phyloP scores from a whole-genome alignment of 2,113 vertebrate genomes.

The Bufo bufo region DNA sequence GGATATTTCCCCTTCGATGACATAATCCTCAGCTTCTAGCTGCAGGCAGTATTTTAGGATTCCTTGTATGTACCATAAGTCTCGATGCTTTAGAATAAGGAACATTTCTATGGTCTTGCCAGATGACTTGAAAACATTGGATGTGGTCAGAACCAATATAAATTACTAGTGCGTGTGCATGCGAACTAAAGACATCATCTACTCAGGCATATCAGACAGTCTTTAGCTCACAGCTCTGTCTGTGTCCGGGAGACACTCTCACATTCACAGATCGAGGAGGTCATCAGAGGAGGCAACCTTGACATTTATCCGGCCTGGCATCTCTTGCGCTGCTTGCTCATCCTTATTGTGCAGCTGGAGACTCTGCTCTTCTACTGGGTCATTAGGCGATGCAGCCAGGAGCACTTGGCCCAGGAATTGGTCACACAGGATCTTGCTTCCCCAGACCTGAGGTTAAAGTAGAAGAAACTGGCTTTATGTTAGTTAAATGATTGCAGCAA shows the following conservation, averaged over 20 bases:
- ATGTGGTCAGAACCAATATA: neutral
- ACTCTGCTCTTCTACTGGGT: constrained; percentile 70
- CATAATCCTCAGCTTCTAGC: neutral
- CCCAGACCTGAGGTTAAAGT: constrained; percentile 81
- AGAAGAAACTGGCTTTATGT: neutral
- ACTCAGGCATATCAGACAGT: constrained; percentile 58
- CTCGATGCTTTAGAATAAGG: neutral
- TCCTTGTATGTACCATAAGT: neutral
- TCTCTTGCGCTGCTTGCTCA: constrained; percentile 69
- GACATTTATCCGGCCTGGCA: constrained; percentile 82
- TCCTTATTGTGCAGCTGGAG: constrained; percentile 80
- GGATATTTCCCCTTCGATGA: too few relatives aligned
- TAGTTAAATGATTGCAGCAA: constrained; percentile 1
- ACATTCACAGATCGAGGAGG: constrained; percentile 82
- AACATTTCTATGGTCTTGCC: neutral
- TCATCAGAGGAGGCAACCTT: constrained; percentile 78
- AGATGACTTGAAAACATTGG: neutral
- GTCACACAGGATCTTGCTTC: constrained; percentile 79
- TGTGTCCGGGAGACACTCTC: constrained; percentile 57
- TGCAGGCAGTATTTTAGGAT: neutral
- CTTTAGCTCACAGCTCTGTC: constrained; percentile 61
- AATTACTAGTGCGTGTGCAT: constrained; percentile 6
- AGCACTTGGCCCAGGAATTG: constrained; percentile 86
- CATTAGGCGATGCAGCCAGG: constrained; percentile 74
- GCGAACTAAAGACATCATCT: constrained; percentile 19